Percentiles rank a stretch among this genome's conserved stretches.
phyloP scores from a whole-genome alignment of 2,113 vertebrate species.

The Australoheros scitulus region DNA sequence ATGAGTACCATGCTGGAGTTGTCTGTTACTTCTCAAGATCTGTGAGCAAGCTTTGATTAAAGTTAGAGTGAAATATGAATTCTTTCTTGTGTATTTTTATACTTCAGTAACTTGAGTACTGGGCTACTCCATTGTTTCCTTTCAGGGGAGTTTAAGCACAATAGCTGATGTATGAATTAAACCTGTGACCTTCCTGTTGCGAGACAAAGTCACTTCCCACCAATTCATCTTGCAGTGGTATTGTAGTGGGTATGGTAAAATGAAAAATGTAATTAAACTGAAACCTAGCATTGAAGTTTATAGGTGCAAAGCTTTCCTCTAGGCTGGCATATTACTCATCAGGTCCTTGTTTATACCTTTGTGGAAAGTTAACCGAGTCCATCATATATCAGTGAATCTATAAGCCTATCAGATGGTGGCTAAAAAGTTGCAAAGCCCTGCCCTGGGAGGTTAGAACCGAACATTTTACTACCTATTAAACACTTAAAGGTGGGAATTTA shows the following conservation, averaged over 20 bases:
- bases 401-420: constrained; percentile 17
- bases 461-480: constrained; percentile 52
- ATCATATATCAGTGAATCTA: constrained; percentile 13
- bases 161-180: constrained; percentile 63
- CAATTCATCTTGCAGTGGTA: constrained; percentile 35
- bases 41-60: neutral
- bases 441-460: constrained; percentile 37
- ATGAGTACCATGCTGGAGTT: neutral
- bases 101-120: constrained; percentile 10
- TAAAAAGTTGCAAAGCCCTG: constrained; percentile 31
- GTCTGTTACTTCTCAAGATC: neutral
- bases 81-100: constrained; percentile 27
- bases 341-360: constrained; percentile 20
- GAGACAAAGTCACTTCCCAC: constrained; percentile 67
- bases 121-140: constrained; percentile 58
- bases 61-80: neutral
- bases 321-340: constrained; percentile 41
- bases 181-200: constrained; percentile 71
- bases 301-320: constrained; percentile 13
- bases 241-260: constrained; percentile 1
- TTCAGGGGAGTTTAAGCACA: constrained; percentile 61
- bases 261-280: constrained; percentile 30
- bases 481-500: constrained; percentile 61
- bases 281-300: constrained; percentile 17
- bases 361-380: constrained; percentile 13